Percentiles rank a stretch among this genome's conserved stretches.
These are phyloP conservation scores for Tychaedon coryphoeus DNA, from an alignment of 2,113 vertebrate genomes.

Conservation along the genomic window DNA sequence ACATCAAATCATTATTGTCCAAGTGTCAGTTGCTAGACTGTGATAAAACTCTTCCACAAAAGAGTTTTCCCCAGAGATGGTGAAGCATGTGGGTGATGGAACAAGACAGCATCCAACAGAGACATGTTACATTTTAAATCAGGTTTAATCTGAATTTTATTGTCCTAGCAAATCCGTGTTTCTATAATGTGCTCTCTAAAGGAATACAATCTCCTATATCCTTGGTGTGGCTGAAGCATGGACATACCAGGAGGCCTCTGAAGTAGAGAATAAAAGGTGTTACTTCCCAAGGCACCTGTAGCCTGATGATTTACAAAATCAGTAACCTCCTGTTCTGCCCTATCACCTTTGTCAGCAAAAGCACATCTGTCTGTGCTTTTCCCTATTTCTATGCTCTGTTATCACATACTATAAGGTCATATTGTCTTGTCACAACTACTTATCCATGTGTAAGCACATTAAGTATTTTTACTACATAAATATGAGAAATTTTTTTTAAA, in stretches of 20 bases:
- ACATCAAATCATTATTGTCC: neutral
- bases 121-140: neutral
- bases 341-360: neutral
- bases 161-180: neutral
- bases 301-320: neutral
- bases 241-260: neutral
- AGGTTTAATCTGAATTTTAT: neutral
- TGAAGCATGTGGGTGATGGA: neutral
- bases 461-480: neutral
- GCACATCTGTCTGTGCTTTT: neutral
- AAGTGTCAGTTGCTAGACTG: neutral
- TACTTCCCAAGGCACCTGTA: neutral
- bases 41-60: neutral
- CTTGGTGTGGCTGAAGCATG: neutral
- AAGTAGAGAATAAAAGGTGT: neutral
- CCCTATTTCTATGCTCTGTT: neutral
- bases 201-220: neutral
- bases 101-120: neutral
- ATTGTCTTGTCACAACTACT: neutral
- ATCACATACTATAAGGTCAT: neutral
- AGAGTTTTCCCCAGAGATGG: neutral
- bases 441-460: neutral
- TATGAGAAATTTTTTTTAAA: neutral
- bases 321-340: neutral
- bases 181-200: neutral